These are phyloP conservation scores for Tautogolabrus adspersus DNA, from an alignment of 2,113 vertebrate species.

Conservation along the genomic window DNA sequence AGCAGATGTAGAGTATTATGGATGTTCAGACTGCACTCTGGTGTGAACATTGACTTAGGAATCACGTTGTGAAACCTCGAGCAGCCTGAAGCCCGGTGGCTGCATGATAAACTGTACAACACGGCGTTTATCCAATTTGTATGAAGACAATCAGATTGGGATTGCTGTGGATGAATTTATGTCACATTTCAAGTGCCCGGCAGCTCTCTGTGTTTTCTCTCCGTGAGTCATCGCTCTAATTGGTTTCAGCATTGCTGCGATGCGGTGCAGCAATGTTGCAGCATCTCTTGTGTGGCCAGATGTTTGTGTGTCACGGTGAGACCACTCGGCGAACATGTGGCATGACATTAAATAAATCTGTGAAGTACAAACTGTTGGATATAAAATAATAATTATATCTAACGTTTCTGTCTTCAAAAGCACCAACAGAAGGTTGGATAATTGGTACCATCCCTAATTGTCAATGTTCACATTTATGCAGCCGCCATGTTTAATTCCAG, in stretches of 20 bases:
- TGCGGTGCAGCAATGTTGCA: slow-evolving; percentile 19
- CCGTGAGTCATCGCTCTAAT: slow-evolving; percentile 50
- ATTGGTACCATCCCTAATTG: slow-evolving; percentile 35
- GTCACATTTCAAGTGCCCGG: slow-evolving; percentile 38
- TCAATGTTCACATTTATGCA: slow-evolving; percentile 19
- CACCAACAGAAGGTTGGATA: slow-evolving; percentile 13
- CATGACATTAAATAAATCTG: neutral
- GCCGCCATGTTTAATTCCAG: slow-evolving; percentile 32
- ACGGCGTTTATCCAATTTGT: slow-evolving; percentile 41
- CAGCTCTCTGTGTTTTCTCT: slow-evolving; percentile 18
- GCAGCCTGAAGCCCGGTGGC: neutral
- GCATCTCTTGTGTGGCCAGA: slow-evolving; percentile 33
- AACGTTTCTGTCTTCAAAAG: slow-evolving; percentile 1
- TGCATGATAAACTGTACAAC: slow-evolving; percentile 40
- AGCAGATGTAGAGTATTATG: neutral
- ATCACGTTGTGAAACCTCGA: neutral
- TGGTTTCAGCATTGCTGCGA: slow-evolving; percentile 41
- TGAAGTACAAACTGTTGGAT: too few species aligned
- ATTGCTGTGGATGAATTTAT: slow-evolving; percentile 35
- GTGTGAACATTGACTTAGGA: neutral
- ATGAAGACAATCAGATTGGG: slow-evolving; percentile 40
- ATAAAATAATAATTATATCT: neutral
- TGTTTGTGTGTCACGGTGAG: slow-evolving; percentile 32
- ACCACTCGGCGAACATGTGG: neutral
- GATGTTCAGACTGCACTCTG: neutral